Evolutionary conservation across 1,140 invertebrate genomes (phyloP).

Genomic region (Drosophila littoralis): DNA sequence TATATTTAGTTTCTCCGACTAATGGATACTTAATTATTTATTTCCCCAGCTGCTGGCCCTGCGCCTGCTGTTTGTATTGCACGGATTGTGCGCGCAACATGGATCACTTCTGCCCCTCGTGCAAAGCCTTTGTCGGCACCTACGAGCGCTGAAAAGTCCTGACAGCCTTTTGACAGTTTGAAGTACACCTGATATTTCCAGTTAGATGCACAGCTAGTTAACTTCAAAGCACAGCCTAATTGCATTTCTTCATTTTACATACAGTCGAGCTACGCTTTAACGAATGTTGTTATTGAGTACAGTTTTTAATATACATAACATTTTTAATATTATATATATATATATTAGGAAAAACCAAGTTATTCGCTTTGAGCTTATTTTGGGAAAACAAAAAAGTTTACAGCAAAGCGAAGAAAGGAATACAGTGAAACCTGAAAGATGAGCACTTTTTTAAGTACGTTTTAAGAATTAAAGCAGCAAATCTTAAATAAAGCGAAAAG

Average conservation of each 20-base stretch:
- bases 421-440: no score
- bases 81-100: conserved; percentile 87
- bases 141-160: conserved; percentile 73
- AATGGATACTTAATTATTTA: neutral
- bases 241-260: neutral
- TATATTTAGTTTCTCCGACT: neutral
- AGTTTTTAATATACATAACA: neutral
- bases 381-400: neutral
- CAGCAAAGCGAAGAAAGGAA: neutral
- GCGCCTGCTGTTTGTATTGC: conserved; percentile 88
- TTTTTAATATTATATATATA: no score
- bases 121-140: conserved; percentile 87
- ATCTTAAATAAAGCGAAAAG: no score
- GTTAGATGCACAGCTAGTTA: neutral
- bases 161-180: neutral
- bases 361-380: neutral
- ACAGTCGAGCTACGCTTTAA: neutral
- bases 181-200: neutral
- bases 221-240: neutral
- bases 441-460: no score
- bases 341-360: no score
- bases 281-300: neutral
- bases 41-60: conserved; percentile 85
- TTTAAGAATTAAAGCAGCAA: no score
- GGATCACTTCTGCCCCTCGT: conserved; percentile 89